phyloP scores from a whole-genome alignment of 2,888 invertebrate species.

The Pollenia labialis region DNA sequence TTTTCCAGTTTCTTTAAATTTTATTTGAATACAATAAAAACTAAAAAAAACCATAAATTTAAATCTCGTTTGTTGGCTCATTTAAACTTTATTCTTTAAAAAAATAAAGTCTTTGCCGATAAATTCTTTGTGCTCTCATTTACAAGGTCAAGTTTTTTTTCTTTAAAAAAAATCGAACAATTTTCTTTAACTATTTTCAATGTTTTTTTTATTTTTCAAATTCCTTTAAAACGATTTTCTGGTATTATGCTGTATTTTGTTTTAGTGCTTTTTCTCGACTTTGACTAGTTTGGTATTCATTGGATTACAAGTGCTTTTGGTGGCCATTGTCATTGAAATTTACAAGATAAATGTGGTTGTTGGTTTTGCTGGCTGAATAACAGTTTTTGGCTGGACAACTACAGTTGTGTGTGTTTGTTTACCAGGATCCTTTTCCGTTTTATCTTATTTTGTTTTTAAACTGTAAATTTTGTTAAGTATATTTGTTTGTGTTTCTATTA shows the following conservation, averaged over 20 bases:
- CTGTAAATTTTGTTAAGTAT: constrained; percentile 5
- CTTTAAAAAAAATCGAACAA: not conserved
- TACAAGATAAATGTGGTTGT: constrained; percentile 29
- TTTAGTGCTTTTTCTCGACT: not conserved
- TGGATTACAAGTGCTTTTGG: constrained; percentile 43
- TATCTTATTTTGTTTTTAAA: constrained; percentile 20
- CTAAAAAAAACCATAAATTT: not conserved
- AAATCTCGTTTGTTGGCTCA: not conserved
- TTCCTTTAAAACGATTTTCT: not conserved
- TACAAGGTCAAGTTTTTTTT: constrained; percentile 24
- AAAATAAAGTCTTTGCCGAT: not conserved
- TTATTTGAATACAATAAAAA: not conserved
- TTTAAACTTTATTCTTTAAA: not conserved
- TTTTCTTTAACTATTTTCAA: constrained; percentile 23
- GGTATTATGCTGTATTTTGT: constrained; percentile 12
- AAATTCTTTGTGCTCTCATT: not conserved
- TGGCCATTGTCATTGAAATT: constrained; percentile 55
- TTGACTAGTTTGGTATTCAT: not conserved
- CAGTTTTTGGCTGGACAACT: not conserved
- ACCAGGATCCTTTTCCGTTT: not conserved
- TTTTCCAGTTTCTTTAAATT: not conserved
- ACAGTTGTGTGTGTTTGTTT: not conserved
- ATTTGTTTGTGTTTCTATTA: constrained; percentile 2
- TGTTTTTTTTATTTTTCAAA: not conserved
- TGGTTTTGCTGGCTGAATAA: not conserved